Percentiles rank a stretch among this genome's conserved stretches.
phyloP scores from a whole-genome alignment of 2,113 vertebrate species.

The Dipodomys spectabilis region DNA sequence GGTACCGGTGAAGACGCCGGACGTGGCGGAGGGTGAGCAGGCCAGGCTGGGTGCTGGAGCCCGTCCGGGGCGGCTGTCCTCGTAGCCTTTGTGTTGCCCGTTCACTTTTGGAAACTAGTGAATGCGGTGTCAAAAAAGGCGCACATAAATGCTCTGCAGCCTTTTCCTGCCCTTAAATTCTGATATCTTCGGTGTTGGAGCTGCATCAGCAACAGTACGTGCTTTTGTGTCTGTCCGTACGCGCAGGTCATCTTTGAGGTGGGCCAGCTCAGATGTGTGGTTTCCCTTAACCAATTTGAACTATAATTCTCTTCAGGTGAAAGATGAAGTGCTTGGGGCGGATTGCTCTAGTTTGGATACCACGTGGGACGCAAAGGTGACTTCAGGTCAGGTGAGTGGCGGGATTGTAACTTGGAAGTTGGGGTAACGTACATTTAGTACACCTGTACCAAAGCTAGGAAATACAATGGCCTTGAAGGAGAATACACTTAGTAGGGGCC shows the following conservation, averaged over 20 bases:
- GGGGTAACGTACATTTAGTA: no score
- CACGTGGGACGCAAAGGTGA: not conserved
- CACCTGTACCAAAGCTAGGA: no score
- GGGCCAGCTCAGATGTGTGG: rapidly evolving
- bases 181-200: not conserved
- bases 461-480: no score
- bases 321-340: not conserved
- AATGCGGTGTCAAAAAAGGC: conserved; percentile 65
- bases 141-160: conserved; percentile 16
- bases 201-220: conserved; percentile 43
- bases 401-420: not conserved
- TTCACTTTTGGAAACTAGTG: conserved; percentile 56
- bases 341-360: no score
- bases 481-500: no score
- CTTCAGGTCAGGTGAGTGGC: not conserved
- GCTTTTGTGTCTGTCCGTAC: not conserved
- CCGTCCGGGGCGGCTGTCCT: no score
- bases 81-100: conserved; percentile 62
- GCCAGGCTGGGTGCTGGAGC: no score
- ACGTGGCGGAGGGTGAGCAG: no score
- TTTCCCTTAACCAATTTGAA: not conserved
- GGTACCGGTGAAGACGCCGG: no score
- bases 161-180: not conserved
- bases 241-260: rapidly evolving
- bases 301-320: not conserved